Evolutionary conservation across 2,797 vertebrate genomes (phyloP), one percentile per base, ranked within the genome.

Genomic region (Chiloscyllium punctatum): DNA sequence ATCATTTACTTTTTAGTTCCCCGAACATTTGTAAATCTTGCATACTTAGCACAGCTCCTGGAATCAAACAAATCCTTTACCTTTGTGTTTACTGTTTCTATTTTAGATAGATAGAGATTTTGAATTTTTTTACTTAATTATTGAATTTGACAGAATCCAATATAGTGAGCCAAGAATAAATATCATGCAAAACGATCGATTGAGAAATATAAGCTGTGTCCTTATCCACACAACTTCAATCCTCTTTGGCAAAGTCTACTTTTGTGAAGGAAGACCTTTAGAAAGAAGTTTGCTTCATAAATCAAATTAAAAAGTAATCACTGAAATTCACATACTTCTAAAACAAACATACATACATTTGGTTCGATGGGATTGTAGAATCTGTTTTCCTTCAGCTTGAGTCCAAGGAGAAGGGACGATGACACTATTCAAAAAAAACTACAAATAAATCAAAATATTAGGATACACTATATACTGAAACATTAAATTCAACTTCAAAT

Each of bases 341-440:
- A 95, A 74, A 66, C 42, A 48, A 48, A 48, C 42, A 62, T 90
- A 98, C 98, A 97, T 97, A 99, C 98, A 97, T 97, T 98, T 98
- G 95, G 96, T 97, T 96, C 97, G 97, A 96, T 97, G 97, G 95
- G 97, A 96, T 0, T 98, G 97, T 96, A 97, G 96, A 96, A 96
- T 96, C 97, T 98, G 98, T 95, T 98, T 98, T 79, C 96, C 97
- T 96, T 98, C 97, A 96, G 98, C 97, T 95, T 97, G 98, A 71
- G 97, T 98, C 99, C 99, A 99, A 33, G 99, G 99, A 71, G 99
- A 99, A 25, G 99, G 99, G 96, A 99, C 99, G 33, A 99, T 99
- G 96, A 98, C 96, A 96, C 97, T 98, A 97, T 99, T 99, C 79
- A 98, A 99, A 96, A 99, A 99, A 98, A 99, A 99, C 99, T 99